Conservation (phyloP, 2,113 vertebrate species). For the Mystacornis crossleyi region DNA sequence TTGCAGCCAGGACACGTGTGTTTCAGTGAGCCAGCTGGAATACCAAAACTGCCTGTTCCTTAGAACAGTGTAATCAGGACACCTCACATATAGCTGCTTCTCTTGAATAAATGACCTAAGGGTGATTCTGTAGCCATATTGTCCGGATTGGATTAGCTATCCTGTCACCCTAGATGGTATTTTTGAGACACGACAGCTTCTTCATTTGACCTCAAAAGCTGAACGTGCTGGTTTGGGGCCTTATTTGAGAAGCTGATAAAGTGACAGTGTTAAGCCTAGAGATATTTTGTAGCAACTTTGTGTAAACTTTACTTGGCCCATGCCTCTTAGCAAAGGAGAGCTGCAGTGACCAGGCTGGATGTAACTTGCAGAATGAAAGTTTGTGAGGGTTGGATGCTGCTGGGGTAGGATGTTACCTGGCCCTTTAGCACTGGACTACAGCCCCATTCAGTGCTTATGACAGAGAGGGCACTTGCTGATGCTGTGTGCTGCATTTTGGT, state of each 20-base stretch:
- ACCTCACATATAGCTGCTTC: neutral
- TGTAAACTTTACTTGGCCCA: neutral
- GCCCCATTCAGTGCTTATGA: neutral
- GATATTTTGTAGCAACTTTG: neutral
- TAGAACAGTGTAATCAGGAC: neutral
- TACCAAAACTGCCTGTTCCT: neutral
- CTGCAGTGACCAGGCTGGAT: neutral
- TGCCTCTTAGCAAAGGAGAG: neutral
- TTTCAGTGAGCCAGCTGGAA: neutral
- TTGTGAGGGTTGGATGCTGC: neutral
- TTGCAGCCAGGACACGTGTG: neutral
- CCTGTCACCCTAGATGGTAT: neutral
- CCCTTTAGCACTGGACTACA: accelerated
- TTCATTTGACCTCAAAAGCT: neutral
- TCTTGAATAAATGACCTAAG: neutral
- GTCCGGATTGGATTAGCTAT: neutral
- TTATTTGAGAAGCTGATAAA: neutral
- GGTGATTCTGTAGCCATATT: neutral
- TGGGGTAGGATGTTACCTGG: neutral
- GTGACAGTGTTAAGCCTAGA: neutral
- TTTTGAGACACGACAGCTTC: neutral
- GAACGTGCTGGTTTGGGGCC: neutral
- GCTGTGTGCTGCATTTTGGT: neutral
- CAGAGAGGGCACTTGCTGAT: neutral
- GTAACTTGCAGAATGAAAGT: neutral